Evolutionary conservation across 2,113 vertebrate genomes (phyloP).

Genomic region (Cariama cristata): DNA sequence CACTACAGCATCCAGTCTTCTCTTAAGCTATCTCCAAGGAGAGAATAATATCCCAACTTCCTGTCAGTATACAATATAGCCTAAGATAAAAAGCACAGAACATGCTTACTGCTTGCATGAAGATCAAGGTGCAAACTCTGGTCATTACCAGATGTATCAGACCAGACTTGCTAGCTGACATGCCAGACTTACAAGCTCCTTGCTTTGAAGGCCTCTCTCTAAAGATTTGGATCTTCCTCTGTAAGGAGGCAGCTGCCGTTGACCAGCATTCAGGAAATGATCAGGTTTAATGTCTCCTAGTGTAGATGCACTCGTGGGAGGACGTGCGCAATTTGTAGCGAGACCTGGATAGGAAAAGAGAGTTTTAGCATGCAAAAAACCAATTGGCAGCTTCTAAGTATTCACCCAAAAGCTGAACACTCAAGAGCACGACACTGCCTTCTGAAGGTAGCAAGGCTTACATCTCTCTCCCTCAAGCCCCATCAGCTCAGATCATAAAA

Average conservation of each 20-base stretch:
- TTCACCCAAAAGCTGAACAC: not conserved
- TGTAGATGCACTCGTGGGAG: not conserved
- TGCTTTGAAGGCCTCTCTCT: constrained; percentile 9
- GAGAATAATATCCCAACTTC: not conserved
- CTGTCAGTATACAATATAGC: not conserved
- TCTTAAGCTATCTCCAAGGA: not conserved
- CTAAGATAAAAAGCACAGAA: not conserved
- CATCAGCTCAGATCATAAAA: not conserved
- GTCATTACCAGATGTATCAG: not conserved
- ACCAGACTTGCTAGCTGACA: not conserved
- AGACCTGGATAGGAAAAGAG: not conserved
- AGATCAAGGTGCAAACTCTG: not conserved
- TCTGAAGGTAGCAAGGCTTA: not conserved
- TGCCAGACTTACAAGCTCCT: not conserved
- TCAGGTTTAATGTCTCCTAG: not conserved
- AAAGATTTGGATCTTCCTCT: constrained; percentile 33
- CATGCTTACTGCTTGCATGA: not conserved
- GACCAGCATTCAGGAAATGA: not conserved
- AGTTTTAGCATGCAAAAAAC: not conserved
- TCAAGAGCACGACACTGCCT: not conserved
- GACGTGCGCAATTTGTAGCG: not conserved
- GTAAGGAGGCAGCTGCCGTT: not conserved
- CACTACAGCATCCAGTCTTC: not conserved
- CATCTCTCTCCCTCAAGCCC: not conserved
- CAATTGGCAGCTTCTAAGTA: not conserved